A percentile compares a stretch with the other conserved stretches of the same genome.
Conservation (phyloP, 2,113 vertebrate genomes). For the Pygoscelis adeliae region DNA sequence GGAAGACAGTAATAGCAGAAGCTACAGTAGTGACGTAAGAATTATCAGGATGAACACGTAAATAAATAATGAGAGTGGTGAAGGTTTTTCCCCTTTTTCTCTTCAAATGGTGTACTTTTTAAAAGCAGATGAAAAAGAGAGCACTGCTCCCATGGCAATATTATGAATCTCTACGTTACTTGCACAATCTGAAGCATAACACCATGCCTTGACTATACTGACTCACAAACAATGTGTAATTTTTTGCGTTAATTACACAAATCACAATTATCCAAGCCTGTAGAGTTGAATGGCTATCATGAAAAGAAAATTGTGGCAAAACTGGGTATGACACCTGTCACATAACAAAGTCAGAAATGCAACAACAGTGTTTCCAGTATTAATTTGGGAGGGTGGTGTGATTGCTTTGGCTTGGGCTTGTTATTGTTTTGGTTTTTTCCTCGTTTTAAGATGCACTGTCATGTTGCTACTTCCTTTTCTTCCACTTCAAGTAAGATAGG, state of each 20-base stretch:
- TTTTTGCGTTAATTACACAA: not conserved
- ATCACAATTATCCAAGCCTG: not conserved
- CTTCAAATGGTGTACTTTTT: not conserved
- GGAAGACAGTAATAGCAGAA: not conserved
- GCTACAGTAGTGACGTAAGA: not conserved
- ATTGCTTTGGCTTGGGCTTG: not conserved
- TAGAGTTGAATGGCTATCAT: not conserved
- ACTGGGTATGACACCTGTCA: not conserved
- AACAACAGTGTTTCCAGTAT: not conserved
- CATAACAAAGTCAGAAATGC: not conserved
- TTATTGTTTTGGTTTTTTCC: too few relatives aligned
- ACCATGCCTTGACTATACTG: not conserved
- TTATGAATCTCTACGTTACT: not conserved
- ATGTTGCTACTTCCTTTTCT: not conserved
- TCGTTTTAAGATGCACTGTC: not conserved
- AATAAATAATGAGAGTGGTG: not conserved
- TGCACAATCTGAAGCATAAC: not conserved
- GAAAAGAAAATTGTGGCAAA: not conserved
- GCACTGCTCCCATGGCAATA: not conserved
- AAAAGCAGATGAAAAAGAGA: not conserved
- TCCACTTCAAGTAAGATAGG: not conserved
- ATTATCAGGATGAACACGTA: not conserved
- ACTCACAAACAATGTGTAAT: not conserved
- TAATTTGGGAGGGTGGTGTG: not conserved
- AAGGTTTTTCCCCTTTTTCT: not conserved